Evolutionary conservation across 2,888 invertebrate species (phyloP), one percentile per base, ranked within the genome.

Genomic region (Nebria salina): DNA sequence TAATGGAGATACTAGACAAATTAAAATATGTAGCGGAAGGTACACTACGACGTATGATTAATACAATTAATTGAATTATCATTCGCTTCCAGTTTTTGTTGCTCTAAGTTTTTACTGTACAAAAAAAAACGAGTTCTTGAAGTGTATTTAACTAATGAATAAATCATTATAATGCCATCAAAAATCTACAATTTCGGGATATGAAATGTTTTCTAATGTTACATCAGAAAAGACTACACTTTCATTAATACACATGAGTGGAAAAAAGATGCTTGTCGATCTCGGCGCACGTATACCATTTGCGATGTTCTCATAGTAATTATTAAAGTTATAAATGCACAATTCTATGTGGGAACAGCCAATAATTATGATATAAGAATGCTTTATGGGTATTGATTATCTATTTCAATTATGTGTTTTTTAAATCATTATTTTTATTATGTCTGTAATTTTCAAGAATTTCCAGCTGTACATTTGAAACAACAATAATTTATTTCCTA

Each of bases 211-310:
- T 66, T 42, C 34, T 43, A 76, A 76, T 42, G 54, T 76, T 76
- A 70, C 70, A 76, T 76, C 76, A 76, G 76, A 76, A 76, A 76
- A 66, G 76, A 76, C 76, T 26, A 70, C 76, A 76, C 76, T 76
- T 76, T 76, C 76, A 54, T 76, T 76, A 76, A 76, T 76, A 76
- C 68, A 76, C 76, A 76, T 70, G 68, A 70, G 70, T 64, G 70
- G 66, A 76, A 75, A 76, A 76, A 70, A 54, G 54, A 54, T 43
- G 70, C 68, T 54, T 70, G 54, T 70, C 76, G 54, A 64, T 64
- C 64, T 43, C 26, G 43, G 70, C 25, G 65, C 76, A 76, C 76
- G 76, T 76, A 76, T 26, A 66, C 76, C 68, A 68, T 70, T 76
- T 76, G 76, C 76, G 54, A 25, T 76, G 68, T 43, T 76, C 70